Evolutionary conservation across 2,888 invertebrate genomes (phyloP).

Genomic region (Cerastoderma edule): DNA sequence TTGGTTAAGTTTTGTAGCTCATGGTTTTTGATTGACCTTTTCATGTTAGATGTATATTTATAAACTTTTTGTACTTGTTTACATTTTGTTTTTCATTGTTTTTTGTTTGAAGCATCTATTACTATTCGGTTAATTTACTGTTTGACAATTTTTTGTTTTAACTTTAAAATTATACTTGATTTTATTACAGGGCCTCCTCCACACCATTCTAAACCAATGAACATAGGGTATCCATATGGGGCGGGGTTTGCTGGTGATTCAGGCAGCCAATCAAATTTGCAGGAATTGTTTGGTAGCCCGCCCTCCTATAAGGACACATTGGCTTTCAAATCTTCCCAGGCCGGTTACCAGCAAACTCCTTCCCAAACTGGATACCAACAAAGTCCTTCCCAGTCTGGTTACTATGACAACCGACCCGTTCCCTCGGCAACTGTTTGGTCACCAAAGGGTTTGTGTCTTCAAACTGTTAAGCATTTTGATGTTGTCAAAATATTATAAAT

Average conservation of each 20-base stretch:
- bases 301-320: slow-evolving; percentile 17
- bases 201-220: slow-evolving; percentile 17
- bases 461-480: slow-evolving; percentile 6
- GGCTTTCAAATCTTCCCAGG: slow-evolving; percentile 19
- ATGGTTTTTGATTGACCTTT: too few relatives aligned
- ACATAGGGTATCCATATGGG: slow-evolving; percentile 25
- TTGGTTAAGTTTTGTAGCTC: too few relatives aligned
- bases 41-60: too few relatives aligned
- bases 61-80: too few relatives aligned
- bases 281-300: slow-evolving; percentile 6
- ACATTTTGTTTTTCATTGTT: too few relatives aligned
- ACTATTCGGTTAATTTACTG: too few relatives aligned
- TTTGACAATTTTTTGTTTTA: too few relatives aligned
- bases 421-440: slow-evolving; percentile 54
- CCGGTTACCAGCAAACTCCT: slow-evolving; percentile 15
- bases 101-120: too few relatives aligned
- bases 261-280: slow-evolving; percentile 24
- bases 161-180: too few relatives aligned
- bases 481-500: slow-evolving; percentile 9
- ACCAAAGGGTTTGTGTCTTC: slow-evolving; percentile 63
- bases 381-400: slow-evolving; percentile 33
- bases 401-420: slow-evolving; percentile 42
- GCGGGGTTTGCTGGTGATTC: slow-evolving; percentile 21
- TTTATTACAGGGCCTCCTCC: slow-evolving; percentile 16
- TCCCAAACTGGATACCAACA: slow-evolving; percentile 25